These are phyloP conservation scores for Phalacrocorax carbo DNA, from an alignment of 2,113 vertebrate genomes.

Conservation along the genomic window DNA sequence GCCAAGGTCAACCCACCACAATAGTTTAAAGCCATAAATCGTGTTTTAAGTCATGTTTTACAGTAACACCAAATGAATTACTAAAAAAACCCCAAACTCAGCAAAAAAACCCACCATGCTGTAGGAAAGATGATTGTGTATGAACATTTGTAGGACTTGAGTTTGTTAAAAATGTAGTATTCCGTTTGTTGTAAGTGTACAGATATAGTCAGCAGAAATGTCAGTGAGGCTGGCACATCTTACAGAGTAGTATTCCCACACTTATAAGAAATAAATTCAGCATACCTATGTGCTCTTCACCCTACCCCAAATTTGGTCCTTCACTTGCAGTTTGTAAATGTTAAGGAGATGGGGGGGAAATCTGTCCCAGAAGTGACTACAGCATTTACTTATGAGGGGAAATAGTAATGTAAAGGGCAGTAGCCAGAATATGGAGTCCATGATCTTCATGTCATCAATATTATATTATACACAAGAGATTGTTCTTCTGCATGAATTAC, in stretches of 20 bases:
- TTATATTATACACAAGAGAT: background rate
- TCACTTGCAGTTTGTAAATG: background rate
- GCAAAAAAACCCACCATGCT: accelerated
- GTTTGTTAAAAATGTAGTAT: background rate
- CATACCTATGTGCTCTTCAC: background rate
- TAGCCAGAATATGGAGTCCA: background rate
- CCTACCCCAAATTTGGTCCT: background rate
- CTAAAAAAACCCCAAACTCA: background rate
- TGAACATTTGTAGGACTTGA: background rate
- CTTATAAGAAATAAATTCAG: background rate
- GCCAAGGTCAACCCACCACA: background rate
- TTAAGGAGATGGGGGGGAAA: background rate
- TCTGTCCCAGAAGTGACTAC: background rate
- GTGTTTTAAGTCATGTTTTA: background rate
- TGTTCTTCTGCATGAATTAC: background rate
- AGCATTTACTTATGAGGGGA: background rate
- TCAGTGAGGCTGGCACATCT: background rate
- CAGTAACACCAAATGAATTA: background rate
- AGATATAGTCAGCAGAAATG: background rate
- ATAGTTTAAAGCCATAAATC: background rate
- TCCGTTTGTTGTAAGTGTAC: background rate
- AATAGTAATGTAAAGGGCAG: background rate
- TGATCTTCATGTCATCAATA: background rate
- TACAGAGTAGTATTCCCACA: background rate
- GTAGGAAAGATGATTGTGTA: background rate